phyloP scores from a whole-genome alignment of 2,113 vertebrate species.

The Acanthochromis polyacanthus region DNA sequence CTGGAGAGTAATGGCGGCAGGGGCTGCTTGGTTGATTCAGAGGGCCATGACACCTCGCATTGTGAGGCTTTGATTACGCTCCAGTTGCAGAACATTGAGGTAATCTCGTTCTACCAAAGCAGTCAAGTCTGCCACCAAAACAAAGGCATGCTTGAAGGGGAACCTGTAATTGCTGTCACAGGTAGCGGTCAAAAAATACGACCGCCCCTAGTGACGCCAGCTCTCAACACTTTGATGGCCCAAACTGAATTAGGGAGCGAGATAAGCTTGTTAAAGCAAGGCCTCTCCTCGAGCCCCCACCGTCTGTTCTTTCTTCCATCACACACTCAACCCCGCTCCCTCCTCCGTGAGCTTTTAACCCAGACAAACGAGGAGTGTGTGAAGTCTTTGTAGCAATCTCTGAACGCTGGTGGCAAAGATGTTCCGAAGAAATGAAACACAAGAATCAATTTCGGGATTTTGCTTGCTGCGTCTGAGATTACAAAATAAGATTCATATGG shows the following conservation, averaged over 20 bases:
- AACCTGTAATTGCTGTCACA: slow-evolving; percentile 82
- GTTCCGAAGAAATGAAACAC: slow-evolving; percentile 51
- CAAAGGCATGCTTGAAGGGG: slow-evolving; percentile 74
- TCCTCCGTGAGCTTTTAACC: slow-evolving; percentile 45
- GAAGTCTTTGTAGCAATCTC: slow-evolving; percentile 55
- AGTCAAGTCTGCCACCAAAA: slow-evolving; percentile 75
- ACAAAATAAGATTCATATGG: slow-evolving; percentile 32
- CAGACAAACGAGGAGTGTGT: slow-evolving; percentile 49
- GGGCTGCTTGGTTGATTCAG: slow-evolving; percentile 53
- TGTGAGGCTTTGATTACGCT: slow-evolving; percentile 74
- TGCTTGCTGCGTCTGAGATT: slow-evolving; percentile 33
- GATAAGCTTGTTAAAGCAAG: slow-evolving; percentile 80
- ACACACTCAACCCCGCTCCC: slow-evolving; percentile 35
- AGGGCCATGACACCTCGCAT: slow-evolving; percentile 61
- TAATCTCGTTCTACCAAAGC: slow-evolving; percentile 75
- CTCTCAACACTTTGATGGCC: slow-evolving; percentile 74
- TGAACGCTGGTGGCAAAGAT: slow-evolving; percentile 49
- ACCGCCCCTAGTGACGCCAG: slow-evolving; percentile 47
- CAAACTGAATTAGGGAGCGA: slow-evolving; percentile 75
- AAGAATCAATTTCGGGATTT: slow-evolving; percentile 50
- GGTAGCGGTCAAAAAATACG: slow-evolving; percentile 81
- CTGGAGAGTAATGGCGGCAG: slow-evolving; percentile 28
- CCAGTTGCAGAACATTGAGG: slow-evolving; percentile 63
- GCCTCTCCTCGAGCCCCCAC: slow-evolving; percentile 44
- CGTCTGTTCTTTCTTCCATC: slow-evolving; percentile 56